Base-by-base conservation (phyloP, 2,888 invertebrate genomes). In the Orthosia gothica region DNA sequence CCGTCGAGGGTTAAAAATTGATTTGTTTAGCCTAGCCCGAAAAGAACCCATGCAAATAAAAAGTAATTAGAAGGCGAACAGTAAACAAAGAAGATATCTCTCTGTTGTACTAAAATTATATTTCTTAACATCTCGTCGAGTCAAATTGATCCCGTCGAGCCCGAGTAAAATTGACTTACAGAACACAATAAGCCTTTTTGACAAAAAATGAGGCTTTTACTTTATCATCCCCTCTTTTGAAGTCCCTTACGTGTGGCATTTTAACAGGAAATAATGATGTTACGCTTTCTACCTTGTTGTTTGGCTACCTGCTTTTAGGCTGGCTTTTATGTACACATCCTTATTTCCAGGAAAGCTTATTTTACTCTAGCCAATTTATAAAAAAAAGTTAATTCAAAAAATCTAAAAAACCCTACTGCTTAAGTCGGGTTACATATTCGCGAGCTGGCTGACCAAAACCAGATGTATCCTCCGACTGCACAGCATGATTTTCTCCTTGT, bases 201-300 rank as follows among this genome's bases (percentile, higher is more conserved):
- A 87, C 88, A 87, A 86, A 90, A n/a, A 89, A 89, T 90, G 91
- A 92, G 89, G 89, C 89, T 89, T 91, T 90, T 91, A 89, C 89
- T 93, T 91, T 92, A 92, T 92, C 92, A 91, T 91, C 87, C 92
- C 89, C 89, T 89, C 89, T 79, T 89, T 87, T 82, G 67, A 78
- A 87, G 86, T 82, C 86, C 85, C 89, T 90, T 89, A 86, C 83
- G 90, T 88, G 89, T 89, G 88, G 89, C 90, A 89, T 92, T 93
- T 93, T 92, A 92, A 93, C 89, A 91, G 88, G 86, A 90, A 90
- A 91, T 93, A 93, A 94, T 93, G 91, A 90, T 91, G 91, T 92
- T 91, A 91, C 88, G 77, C 88, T 86, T 83, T 70, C 78, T 68
- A 75, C 68, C 64, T 77, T 69, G 62, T 75, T 74, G 70, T 73